Evolutionary conservation across 2,113 vertebrate species (phyloP).

Genomic region (Pimephales promelas): DNA sequence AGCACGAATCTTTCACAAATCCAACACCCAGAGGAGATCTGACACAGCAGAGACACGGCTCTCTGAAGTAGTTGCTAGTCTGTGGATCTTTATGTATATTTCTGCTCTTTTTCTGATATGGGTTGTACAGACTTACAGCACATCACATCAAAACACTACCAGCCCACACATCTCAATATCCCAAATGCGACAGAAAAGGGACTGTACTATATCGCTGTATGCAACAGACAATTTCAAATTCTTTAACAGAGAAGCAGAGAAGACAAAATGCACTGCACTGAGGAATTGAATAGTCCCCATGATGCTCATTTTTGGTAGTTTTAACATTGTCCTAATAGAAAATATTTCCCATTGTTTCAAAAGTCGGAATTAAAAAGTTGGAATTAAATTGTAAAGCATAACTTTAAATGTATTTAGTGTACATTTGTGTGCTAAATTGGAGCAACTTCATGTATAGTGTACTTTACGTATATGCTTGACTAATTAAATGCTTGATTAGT

Average conservation of each 20-base stretch:
- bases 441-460: too few species aligned
- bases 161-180: background rate
- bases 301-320: background rate
- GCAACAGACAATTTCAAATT: background rate
- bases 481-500: too few species aligned
- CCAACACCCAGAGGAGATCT: constrained; percentile 21
- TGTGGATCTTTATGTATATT: background rate
- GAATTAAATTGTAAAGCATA: too few species aligned
- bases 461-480: too few species aligned
- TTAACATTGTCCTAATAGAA: background rate
- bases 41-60: background rate
- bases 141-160: background rate
- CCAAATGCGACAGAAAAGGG: background rate
- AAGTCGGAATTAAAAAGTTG: too few species aligned
- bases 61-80: background rate
- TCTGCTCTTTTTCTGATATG: background rate
- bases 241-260: background rate
- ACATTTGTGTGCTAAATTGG: too few species aligned
- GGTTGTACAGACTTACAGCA: background rate
- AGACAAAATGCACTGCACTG: background rate
- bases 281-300: background rate
- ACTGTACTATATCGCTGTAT: background rate
- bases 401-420: too few species aligned
- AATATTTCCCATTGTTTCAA: background rate
- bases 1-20: constrained; percentile 52